phyloP scores from a whole-genome alignment of 2,797 vertebrate species.

The Pteronotus mesoamericanus region DNA sequence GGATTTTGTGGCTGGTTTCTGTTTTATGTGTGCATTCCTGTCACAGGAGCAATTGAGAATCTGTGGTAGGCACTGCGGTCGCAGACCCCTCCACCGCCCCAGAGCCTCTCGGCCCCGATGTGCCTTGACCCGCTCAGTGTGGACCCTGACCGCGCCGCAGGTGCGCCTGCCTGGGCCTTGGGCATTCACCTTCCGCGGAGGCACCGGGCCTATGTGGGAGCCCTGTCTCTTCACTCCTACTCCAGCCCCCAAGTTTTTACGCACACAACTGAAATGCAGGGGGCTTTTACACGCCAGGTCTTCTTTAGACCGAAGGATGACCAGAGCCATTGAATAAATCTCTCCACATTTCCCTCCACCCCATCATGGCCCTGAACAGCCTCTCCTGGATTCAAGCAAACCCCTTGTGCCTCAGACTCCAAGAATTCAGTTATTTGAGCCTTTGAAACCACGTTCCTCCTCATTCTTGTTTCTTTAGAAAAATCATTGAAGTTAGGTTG shows the following conservation, averaged over 20 bases:
- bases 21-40: background rate
- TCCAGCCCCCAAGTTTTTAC: background rate
- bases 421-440: background rate
- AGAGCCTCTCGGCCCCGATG: background rate
- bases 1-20: background rate
- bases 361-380: background rate
- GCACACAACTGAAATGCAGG: background rate
- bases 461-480: background rate
- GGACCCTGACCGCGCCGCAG: background rate
- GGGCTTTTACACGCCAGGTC: background rate
- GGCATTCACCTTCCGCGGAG: background rate
- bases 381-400: background rate
- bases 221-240: background rate
- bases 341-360: background rate
- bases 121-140: rapidly evolving
- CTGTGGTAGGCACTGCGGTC: too few species aligned
- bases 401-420: background rate
- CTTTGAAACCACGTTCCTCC: background rate
- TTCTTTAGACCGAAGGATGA: background rate
- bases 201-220: background rate
- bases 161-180: too few species aligned
- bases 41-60: background rate
- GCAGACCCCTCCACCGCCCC: background rate
- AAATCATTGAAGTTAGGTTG: background rate
- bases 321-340: background rate